These are phyloP conservation scores for Dicyrtoma fusca DNA, from an alignment of 2,888 invertebrate genomes.

Conservation along the genomic window DNA sequence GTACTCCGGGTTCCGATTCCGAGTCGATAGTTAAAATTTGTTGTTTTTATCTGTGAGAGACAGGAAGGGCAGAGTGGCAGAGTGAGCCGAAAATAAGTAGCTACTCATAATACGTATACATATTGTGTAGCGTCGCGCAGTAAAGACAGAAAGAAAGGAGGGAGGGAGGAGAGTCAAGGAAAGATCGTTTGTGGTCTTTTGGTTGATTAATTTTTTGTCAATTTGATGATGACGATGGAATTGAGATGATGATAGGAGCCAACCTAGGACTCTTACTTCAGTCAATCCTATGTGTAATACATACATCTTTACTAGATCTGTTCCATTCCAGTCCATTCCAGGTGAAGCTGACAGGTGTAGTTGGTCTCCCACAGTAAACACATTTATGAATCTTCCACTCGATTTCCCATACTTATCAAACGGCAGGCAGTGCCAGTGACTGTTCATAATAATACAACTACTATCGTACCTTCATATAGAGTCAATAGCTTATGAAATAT, in stretches of 20 bases:
- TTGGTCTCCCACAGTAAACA: constrained; percentile 37
- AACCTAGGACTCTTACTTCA: background rate
- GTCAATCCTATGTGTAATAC: constrained; percentile 14
- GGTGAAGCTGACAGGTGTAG: constrained; percentile 38
- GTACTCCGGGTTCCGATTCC: too few relatives aligned
- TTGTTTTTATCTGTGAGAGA: too few relatives aligned
- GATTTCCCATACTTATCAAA: constrained; percentile 25
- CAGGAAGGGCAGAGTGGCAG: too few relatives aligned
- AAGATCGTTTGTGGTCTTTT: constrained; percentile 23
- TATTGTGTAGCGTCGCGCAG: too few relatives aligned
- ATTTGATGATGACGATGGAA: constrained; percentile 14
- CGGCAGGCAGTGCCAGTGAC: constrained; percentile 16
- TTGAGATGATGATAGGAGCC: background rate
- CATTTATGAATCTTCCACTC: constrained; percentile 39
- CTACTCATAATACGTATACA: too few relatives aligned
- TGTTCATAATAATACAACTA: too few relatives aligned
- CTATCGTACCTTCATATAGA: too few relatives aligned
- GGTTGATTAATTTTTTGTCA: constrained; percentile 29
- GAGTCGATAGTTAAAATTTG: too few relatives aligned
- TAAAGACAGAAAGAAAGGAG: too few relatives aligned
- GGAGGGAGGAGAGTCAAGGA: background rate
- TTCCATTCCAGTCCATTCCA: constrained; percentile 5
- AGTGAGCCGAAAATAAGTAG: too few relatives aligned
- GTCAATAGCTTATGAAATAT: too few relatives aligned
- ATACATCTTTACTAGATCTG: background rate